Percentiles rank a stretch among this genome's conserved stretches.
These are phyloP conservation scores for Suncus etruscus DNA, from an alignment of 2,113 vertebrate species.

Conservation along the genomic window DNA sequence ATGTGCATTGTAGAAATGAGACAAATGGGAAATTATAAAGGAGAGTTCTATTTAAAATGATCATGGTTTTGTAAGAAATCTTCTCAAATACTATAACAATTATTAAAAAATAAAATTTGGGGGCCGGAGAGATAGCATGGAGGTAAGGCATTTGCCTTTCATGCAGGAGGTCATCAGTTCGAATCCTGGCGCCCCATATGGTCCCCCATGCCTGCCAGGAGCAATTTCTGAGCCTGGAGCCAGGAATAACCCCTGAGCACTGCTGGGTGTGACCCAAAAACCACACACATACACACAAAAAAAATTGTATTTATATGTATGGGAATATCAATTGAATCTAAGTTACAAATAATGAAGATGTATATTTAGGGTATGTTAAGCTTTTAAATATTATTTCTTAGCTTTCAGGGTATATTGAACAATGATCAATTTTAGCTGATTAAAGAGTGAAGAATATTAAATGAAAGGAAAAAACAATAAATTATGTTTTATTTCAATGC, in stretches of 20 bases:
- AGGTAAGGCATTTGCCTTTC: too few species aligned
- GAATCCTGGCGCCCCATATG: too few species aligned
- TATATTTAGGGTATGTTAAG: background rate
- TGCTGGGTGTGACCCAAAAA: too few species aligned
- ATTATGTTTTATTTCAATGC: background rate
- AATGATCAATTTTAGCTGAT: background rate
- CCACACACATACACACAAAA: too few species aligned
- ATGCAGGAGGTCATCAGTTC: too few species aligned
- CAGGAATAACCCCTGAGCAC: too few species aligned
- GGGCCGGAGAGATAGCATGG: too few species aligned
- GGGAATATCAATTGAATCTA: conserved; percentile 22
- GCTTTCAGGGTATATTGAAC: background rate
- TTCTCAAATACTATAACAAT: background rate
- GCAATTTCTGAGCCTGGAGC: too few species aligned
- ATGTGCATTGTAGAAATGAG: background rate
- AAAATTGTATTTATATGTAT: background rate
- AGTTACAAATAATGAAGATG: conserved; percentile 37
- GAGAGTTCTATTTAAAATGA: conserved; percentile 50
- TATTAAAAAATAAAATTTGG: background rate
- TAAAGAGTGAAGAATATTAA: conserved; percentile 3
- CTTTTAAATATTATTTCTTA: conserved; percentile 52
- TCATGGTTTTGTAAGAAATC: conserved; percentile 38
- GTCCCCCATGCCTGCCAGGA: too few species aligned
- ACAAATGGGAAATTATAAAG: background rate
- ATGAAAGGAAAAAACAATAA: background rate